Evolutionary conservation across 2,797 vertebrate genomes (phyloP), one percentile per base, ranked within the genome.

Genomic region (Brachyrhaphis roseni): DNA sequence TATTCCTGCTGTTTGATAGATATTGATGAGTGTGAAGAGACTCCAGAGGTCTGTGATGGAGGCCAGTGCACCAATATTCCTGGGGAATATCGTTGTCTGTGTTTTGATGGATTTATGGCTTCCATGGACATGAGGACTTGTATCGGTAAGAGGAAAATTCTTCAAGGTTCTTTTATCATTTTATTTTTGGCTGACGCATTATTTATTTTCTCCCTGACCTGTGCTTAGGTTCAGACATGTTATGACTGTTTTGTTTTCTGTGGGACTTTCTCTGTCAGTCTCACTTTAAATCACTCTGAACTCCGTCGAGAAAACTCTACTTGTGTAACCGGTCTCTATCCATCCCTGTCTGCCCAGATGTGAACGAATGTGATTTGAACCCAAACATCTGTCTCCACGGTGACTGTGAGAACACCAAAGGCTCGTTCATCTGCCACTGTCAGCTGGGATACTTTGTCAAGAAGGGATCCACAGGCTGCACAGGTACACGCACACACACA

Each of bases 341-440:
- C 45, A 1, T 76, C 59, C 28, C 49, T 73, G 66, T 85, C 77
- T 80, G 34, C 41, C 74, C 92, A 98, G 97, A 99, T 85, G 96
- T 99, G 87, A 98, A 98, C 0, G 97, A 99, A 87, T 99, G 97
- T 41, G 97, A 98, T 84, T 93, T 98, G 85, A 99, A 97, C 93
- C 97, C 97, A 49, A 97, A 98, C 93, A 97, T 99, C 94, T 99
- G 97, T 91, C 96, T 98, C 86, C 97, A 98, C 0, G 97, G 98
- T 0, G 96, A 97, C 82, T 99, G 98, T 23, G 97, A 99, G 91
- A 99, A 99, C 93, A 99, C 97, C 0, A 97, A 97, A 88, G 97
- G 97, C 55, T 98, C 98, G 71, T 99, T 99, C 91, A 97, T 98
- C 92, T 99, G 98, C 82, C 97, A 97, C 91, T 99, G 98, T 94